Evolutionary conservation across 2,888 invertebrate species (phyloP).

Genomic region (Crossocerus cetratus): DNA sequence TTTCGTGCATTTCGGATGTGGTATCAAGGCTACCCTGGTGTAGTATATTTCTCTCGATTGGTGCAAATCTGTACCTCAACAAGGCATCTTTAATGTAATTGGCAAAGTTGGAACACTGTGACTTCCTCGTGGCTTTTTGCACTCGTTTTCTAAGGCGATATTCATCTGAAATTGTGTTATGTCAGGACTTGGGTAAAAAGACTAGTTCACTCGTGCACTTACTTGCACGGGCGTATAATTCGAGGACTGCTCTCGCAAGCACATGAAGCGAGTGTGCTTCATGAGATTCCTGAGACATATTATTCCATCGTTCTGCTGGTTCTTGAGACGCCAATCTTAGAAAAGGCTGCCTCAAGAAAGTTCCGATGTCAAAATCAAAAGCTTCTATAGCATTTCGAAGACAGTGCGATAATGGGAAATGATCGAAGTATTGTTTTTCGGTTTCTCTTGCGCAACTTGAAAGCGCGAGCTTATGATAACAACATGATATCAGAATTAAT

Average conservation of each 20-base stretch:
- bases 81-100: slow-evolving; percentile 67
- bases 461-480: slow-evolving; percentile 85
- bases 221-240: slow-evolving; percentile 81
- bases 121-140: slow-evolving; percentile 70
- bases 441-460: slow-evolving; percentile 33
- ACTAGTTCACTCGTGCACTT: slow-evolving; percentile 69
- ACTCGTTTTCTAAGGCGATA: slow-evolving; percentile 64
- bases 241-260: slow-evolving; percentile 80
- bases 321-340: slow-evolving; percentile 86
- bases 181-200: too few species aligned
- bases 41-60: neutral
- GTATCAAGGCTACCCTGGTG: neutral
- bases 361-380: slow-evolving; percentile 67
- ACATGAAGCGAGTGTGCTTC: slow-evolving; percentile 72
- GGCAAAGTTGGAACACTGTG: slow-evolving; percentile 67
- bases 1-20: slow-evolving; percentile 12
- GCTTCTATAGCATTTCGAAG: slow-evolving; percentile 76
- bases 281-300: slow-evolving; percentile 78
- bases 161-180: slow-evolving; percentile 58
- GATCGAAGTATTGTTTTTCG: slow-evolving; percentile 77
- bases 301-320: slow-evolving; percentile 78
- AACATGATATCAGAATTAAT: slow-evolving; percentile 86
- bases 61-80: slow-evolving; percentile 52
- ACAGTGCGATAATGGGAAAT: slow-evolving; percentile 83
- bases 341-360: slow-evolving; percentile 82